Percentiles rank a stretch among this genome's conserved stretches.
Evolutionary conservation across 1,140 invertebrate species (phyloP).

Genomic region (Anastatus disparis): DNA sequence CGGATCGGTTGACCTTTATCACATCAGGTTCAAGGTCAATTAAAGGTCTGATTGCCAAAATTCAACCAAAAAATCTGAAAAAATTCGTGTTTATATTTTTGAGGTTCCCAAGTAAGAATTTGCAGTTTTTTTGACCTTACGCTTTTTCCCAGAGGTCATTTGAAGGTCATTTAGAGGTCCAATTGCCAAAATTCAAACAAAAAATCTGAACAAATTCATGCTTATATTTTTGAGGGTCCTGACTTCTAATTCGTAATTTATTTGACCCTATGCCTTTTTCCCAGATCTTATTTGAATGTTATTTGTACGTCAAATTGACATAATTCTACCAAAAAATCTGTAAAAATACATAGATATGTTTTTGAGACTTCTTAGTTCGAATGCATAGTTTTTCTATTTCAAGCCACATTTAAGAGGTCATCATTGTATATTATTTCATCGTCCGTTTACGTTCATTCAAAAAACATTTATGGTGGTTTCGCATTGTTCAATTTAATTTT

Average conservation of each 20-base stretch:
- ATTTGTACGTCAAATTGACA: too few relatives aligned
- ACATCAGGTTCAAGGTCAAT: not conserved
- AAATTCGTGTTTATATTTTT: conserved; percentile 4
- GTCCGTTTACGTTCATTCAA: too few relatives aligned
- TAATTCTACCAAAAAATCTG: too few relatives aligned
- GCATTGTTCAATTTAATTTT: too few relatives aligned
- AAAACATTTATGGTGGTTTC: too few relatives aligned
- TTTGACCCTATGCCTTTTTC: not conserved
- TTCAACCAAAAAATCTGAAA: not conserved
- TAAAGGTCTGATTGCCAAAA: not conserved
- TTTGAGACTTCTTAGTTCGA: too few relatives aligned
- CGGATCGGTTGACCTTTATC: not conserved
- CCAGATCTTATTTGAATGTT: too few relatives aligned
- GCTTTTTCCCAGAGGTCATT: not conserved
- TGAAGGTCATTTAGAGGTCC: not conserved
- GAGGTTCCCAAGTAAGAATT: not conserved
- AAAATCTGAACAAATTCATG: not conserved
- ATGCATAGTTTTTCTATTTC: too few relatives aligned
- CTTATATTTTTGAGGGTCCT: not conserved
- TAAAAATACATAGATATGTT: too few relatives aligned
- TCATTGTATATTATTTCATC: too few relatives aligned
- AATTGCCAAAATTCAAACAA: not conserved
- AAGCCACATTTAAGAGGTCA: too few relatives aligned
- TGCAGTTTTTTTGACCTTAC: not conserved
- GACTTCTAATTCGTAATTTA: not conserved